Base-by-base conservation (phyloP, 92 coral and sea anemone species). In the Paragorgia papillata region DNA sequence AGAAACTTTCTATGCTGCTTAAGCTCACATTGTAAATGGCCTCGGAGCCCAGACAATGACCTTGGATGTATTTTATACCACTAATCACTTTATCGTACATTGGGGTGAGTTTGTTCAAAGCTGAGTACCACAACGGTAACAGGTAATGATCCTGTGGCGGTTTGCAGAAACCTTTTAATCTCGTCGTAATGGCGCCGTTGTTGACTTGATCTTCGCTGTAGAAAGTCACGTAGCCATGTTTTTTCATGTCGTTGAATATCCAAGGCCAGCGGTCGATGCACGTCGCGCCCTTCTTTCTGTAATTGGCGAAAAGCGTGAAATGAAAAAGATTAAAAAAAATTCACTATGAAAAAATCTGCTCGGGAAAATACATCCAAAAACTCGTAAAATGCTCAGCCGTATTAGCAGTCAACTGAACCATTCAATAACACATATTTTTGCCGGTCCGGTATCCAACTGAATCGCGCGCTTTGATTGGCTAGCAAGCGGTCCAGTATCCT, bases 221-320 rank as follows among this genome's bases (percentile, higher is more conserved):
- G 54, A 86, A 54, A 1, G 96, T 87, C 3, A 70, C 92, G 79
- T 92, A 90, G 3, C 97, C 97, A 39, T 56, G 80, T 9, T 66
- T 76, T 80, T 79, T 79, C 68, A 66, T 84, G 66, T 78, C 80
- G 48, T 80, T 92, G 78, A 79, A 80, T 28, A 90, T 30, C 96
- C 96, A 90, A 13, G 96, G 97, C 97, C 96, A 90, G 17, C 88
- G 50, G 73, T 90, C 97, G 27, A 90, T 29, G 32, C 85, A 74
- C 35, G 70, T 57, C 20, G 86, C 77, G 30, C 82, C 84, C 26
- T 19, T 51, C 58, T 51, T 51, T 3, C 20, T 51, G 26, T 51
- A 43, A 9, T 74, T 13, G 89, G 82, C 12, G 51, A 79, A 29
- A 78, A 37, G 25, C 58, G 84, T 13, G 55, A 61, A 26, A 53